Percentiles rank a stretch among this genome's conserved stretches.
These are phyloP conservation scores for Mesocricetus auratus DNA, from an alignment of 2,113 vertebrate species.

Conservation along the genomic window DNA sequence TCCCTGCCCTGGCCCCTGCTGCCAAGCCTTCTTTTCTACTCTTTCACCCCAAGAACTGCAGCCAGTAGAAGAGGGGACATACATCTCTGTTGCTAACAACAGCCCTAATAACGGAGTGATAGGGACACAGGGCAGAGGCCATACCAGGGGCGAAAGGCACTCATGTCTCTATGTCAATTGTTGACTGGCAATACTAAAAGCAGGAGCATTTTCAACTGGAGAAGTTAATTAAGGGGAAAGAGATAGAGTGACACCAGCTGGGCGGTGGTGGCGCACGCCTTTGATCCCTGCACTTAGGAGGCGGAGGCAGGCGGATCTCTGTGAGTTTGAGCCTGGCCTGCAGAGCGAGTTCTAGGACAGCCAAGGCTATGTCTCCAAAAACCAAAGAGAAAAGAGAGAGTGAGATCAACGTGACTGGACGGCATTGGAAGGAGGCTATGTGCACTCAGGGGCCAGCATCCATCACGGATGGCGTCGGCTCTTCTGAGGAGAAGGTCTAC, in stretches of 20 bases:
- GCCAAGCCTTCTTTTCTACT: background rate
- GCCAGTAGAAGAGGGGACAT: background rate
- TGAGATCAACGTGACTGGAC: rapidly evolving
- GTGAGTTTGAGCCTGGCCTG: background rate
- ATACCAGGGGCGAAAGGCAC: background rate
- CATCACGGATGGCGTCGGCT: rapidly evolving
- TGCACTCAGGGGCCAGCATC: rapidly evolving
- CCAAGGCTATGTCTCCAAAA: background rate
- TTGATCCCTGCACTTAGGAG: background rate
- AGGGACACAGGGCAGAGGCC: background rate
- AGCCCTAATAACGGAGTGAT: background rate
- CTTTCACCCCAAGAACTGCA: background rate
- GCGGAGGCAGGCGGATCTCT: background rate
- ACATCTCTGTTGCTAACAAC: background rate
- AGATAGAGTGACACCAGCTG: background rate
- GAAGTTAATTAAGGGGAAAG: background rate
- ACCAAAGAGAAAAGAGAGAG: background rate
- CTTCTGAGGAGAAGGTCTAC: background rate
- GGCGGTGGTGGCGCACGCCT: too few species aligned
- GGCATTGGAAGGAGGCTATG: background rate
- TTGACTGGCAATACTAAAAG: background rate
- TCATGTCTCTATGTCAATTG: rapidly evolving
- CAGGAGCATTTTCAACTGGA: background rate
- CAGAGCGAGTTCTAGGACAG: background rate
- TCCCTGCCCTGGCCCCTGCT: background rate